A percentile compares a stretch with the other conserved stretches of the same genome.
These are phyloP conservation scores for Platorchestia sp. DNA, from an alignment of 1,140 invertebrate species.

Conservation along the genomic window DNA sequence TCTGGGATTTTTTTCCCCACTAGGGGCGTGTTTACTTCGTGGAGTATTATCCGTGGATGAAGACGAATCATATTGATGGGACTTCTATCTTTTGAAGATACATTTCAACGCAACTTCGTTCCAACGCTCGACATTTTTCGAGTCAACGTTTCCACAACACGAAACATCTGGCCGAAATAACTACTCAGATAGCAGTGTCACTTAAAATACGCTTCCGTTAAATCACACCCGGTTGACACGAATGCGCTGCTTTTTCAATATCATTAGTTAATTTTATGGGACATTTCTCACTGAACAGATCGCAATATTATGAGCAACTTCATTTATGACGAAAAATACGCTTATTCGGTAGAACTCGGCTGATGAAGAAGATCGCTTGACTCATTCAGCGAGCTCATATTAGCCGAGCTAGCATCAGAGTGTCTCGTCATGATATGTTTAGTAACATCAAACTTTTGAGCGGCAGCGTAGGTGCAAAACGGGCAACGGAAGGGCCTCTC, in stretches of 20 bases:
- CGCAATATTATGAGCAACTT: not conserved
- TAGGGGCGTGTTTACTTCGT: no score
- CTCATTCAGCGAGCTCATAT: not conserved
- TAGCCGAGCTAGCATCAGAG: slow-evolving; percentile 30
- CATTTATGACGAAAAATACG: not conserved
- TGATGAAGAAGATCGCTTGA: not conserved
- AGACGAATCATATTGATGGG: not conserved
- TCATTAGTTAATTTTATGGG: not conserved
- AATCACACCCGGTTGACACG: not conserved
- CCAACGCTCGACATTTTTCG: not conserved
- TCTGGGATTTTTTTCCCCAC: no score
- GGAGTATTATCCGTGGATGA: not conserved
- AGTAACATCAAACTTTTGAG: slow-evolving; percentile 67
- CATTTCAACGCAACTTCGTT: not conserved
- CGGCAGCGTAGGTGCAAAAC: slow-evolving; percentile 85
- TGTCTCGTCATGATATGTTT: slow-evolving; percentile 66
- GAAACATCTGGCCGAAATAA: not conserved
- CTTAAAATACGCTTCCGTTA: not conserved
- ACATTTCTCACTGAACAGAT: not conserved
- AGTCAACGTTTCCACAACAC: not conserved
- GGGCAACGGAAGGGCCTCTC: slow-evolving; percentile 94
- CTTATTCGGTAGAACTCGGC: not conserved
- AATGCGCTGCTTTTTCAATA: not conserved
- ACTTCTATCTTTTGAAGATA: not conserved
- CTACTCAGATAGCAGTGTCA: not conserved